Conservation (phyloP, 2,113 vertebrate species). For the Catagonus wagneri region DNA sequence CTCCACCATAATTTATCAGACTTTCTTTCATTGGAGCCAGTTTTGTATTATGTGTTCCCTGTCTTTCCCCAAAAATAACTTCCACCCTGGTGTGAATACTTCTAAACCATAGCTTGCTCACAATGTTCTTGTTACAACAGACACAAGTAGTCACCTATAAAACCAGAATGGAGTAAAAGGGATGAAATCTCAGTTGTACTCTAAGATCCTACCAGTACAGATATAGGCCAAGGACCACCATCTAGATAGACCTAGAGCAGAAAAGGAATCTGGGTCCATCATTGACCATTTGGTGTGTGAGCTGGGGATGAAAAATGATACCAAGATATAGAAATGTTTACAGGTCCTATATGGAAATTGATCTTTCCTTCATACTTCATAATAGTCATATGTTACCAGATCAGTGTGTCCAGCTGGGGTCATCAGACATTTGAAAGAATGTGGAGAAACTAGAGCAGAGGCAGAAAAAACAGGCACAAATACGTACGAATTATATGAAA, state of each 20-base stretch:
- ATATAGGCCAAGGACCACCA: neutral
- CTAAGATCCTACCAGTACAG: neutral
- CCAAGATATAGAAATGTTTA: neutral
- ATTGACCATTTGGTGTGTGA: neutral
- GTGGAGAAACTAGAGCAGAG: neutral
- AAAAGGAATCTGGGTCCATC: neutral
- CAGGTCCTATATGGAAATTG: neutral
- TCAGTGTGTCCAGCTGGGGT: neutral
- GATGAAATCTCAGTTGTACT: neutral
- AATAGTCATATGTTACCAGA: neutral
- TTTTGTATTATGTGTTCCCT: neutral
- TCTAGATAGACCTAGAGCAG: neutral
- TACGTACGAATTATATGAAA: neutral
- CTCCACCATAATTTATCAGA: neutral
- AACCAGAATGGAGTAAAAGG: neutral
- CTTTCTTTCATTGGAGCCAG: neutral
- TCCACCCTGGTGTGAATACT: neutral
- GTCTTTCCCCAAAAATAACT: neutral
- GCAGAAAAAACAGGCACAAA: neutral
- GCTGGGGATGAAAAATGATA: neutral
- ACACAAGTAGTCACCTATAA: neutral
- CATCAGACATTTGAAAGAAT: constrained; percentile 8
- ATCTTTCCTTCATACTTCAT: neutral
- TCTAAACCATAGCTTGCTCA: neutral
- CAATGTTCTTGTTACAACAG: neutral